A percentile compares a stretch with the other conserved stretches of the same genome.
Conservation (phyloP, 2,797 vertebrate species). For the Pelochelys cantorii region DNA sequence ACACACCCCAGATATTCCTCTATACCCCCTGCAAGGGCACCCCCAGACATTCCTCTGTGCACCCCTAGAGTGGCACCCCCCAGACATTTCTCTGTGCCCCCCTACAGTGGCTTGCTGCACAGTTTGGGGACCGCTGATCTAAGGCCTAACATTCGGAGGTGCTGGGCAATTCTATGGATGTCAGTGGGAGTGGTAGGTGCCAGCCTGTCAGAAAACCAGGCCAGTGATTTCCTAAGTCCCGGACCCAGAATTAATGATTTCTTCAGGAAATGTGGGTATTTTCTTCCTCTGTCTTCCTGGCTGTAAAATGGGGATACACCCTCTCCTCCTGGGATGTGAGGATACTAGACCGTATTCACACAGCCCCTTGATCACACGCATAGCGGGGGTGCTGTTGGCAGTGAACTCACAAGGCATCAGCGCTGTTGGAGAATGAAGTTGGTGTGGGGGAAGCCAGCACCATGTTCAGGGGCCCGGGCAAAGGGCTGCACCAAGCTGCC, state of each 20-base stretch:
- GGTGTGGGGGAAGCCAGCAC: not conserved
- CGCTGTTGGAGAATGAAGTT: not conserved
- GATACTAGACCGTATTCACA: not conserved
- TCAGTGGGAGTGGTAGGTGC: not conserved
- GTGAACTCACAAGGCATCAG: not conserved
- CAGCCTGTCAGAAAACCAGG: not conserved
- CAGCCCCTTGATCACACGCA: too few species aligned
- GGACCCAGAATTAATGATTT: not conserved
- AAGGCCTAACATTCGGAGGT: not conserved
- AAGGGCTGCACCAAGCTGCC: too few species aligned
- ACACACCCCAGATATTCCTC: not conserved
- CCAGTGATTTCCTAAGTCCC: not conserved
- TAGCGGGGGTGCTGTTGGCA: accelerated
- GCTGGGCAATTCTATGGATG: not conserved
- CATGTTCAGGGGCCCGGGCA: not conserved
- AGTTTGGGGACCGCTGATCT: not conserved
- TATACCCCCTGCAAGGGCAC: too few species aligned
- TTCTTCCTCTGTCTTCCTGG: not conserved
- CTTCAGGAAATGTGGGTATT: not conserved
- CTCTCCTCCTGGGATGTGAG: not conserved
- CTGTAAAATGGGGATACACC: not conserved
- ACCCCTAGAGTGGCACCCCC: too few species aligned
- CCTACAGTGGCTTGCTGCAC: accelerated
- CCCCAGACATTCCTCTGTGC: too few species aligned
- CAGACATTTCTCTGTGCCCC: not conserved